Base-by-base conservation (phyloP, 2,797 vertebrate genomes). In the Lacerta bilineata region DNA sequence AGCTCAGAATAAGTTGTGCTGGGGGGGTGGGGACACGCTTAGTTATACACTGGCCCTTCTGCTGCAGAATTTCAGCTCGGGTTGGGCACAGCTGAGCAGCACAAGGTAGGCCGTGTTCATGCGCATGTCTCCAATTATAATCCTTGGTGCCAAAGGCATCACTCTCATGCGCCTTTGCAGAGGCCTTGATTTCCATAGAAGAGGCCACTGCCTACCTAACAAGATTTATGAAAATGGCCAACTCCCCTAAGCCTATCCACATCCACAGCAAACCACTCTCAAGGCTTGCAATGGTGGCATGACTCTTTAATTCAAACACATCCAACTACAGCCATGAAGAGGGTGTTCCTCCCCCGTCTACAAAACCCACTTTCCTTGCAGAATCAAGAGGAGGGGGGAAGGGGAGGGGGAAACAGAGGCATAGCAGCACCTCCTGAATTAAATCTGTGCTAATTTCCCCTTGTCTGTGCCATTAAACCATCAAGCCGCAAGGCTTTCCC, bases 371-470 rank as follows among this genome's bases (percentile, higher is more conserved):
- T 59, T 79, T 2, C 1, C n/a, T 17, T 50, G 0, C 17, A 18
- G 41, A 61, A 46, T 91, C 10, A 27, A 75, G 20, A 15, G 8
- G 11, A 3, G 5, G 75, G 41, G 25, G 11, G 18, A 17, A 6
- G 11, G n/a, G n/a, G 59, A 61, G 59, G 5, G 59, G 8, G 59
- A 20, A 20, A 71, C 29, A n/a, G 29, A 29, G 2, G 1, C 43
- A 29, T 1, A 9, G 74, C 74, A 41, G 72, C 61, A 1, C 78
- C 88, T 41, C 86, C 55, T 23, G 5, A 29, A 29, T 0, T 83
- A 93, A 92, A 94, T 89, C 91, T 93, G 85, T 69, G 93, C 91
- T 77, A 64, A 81, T 94, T 94, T 91, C 93, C 82, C 82, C 81
- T 1, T 41, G 15, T 8, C 82, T 9, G 23, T 0, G 46, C 90